These are phyloP conservation scores for Eupeodes corollae DNA, from an alignment of 1,140 invertebrate genomes.

Conservation along the genomic window DNA sequence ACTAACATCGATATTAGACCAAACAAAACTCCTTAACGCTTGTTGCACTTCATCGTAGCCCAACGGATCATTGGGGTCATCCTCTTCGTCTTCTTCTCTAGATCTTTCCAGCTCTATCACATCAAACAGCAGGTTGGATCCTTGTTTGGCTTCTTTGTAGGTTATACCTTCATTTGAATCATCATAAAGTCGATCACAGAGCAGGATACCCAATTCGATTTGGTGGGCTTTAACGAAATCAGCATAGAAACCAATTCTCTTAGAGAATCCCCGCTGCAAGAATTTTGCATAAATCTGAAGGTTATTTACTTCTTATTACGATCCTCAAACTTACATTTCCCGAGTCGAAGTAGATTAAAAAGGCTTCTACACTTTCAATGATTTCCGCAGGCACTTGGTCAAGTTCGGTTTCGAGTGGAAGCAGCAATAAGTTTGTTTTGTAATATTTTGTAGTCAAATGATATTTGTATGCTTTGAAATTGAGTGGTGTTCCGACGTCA, in stretches of 20 bases:
- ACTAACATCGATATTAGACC: conserved; percentile 5
- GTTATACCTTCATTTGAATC: conserved; percentile 5
- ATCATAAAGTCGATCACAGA: conserved; percentile 4
- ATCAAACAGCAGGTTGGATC: neutral
- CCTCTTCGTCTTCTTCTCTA: conserved; percentile 2
- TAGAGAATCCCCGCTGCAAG: conserved; percentile 2
- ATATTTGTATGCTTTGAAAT: no score
- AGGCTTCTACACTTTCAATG: neutral
- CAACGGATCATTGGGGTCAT: neutral
- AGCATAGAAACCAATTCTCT: neutral
- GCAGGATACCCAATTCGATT: conserved; percentile 6
- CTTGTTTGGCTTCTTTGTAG: conserved; percentile 4
- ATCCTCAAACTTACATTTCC: neutral
- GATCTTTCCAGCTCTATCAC: conserved; percentile 4
- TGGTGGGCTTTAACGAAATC: conserved; percentile 2
- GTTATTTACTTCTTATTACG: no score
- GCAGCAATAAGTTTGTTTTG: conserved; percentile 1
- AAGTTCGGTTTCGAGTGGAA: neutral
- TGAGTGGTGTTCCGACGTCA: no score
- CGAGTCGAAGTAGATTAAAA: conserved; percentile 6
- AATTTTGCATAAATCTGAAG: no score
- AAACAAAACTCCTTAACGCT: conserved; percentile 1
- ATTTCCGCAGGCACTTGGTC: neutral
- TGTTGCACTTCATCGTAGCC: conserved; percentile 6
- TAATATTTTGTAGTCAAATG: conserved; percentile 6